phyloP scores from a whole-genome alignment of 1,140 invertebrate genomes.

The Brevipalpus yothersi region DNA sequence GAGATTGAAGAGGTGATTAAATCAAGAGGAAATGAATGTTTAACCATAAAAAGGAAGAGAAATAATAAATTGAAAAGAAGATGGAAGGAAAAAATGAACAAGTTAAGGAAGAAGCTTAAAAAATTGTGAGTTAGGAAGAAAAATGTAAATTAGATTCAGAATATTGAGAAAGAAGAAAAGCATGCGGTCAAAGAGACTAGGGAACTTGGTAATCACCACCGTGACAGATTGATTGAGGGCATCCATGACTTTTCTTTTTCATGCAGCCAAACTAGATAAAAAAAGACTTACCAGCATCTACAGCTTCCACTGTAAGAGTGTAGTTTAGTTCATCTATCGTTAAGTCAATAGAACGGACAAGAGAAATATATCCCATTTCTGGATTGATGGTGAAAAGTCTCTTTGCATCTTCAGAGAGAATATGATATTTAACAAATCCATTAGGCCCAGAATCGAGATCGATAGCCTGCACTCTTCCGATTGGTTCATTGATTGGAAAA shows the following conservation, averaged over 20 bases:
- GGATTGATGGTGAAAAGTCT: slow-evolving; percentile 54
- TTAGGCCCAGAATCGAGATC: slow-evolving; percentile 59
- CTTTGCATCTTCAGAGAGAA: slow-evolving; percentile 42
- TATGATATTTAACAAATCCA: slow-evolving; percentile 48
- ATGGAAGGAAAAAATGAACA: no score
- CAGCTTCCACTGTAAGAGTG: slow-evolving; percentile 51
- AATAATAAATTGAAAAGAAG: no score
- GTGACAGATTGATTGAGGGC: no score
- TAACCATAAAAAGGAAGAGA: no score
- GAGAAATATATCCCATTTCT: slow-evolving; percentile 42
- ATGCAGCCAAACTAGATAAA: slow-evolving; percentile 27
- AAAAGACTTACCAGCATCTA: slow-evolving; percentile 47
- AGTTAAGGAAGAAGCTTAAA: no score
- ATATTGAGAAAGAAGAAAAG: background rate
- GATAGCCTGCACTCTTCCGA: slow-evolving; percentile 43
- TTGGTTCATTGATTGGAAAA: slow-evolving; percentile 38
- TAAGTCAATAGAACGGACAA: slow-evolving; percentile 44
- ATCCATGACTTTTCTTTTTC: no score
- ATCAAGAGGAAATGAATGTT: no score
- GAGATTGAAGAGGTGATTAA: no score
- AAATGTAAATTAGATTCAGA: background rate
- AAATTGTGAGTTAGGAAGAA: background rate
- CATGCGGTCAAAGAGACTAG: background rate
- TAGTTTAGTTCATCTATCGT: slow-evolving; percentile 37
- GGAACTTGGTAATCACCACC: no score